Evolutionary conservation across 1,140 invertebrate species (phyloP), one percentile per base, ranked within the genome.

Genomic region (Rhagoletis zephyria): DNA sequence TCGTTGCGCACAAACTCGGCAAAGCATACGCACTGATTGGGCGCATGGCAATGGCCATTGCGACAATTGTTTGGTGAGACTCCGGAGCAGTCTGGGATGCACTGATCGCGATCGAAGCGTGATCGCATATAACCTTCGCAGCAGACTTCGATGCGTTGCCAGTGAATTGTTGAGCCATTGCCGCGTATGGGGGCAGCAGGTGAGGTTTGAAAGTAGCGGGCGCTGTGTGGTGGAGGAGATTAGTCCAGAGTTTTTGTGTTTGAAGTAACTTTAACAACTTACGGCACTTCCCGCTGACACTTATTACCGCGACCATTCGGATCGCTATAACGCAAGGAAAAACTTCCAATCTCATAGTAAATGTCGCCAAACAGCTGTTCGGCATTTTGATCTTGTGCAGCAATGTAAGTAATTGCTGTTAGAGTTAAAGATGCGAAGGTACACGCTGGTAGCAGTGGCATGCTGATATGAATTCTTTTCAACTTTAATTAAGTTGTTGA

Each of bases 81-180:
- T 16, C 85, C 65, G 0, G 85, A 81, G 90, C 95, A 95, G 6
- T 94, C 93, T 2, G 95, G 94, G 45, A 94, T 93, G 89, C 95
- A 95, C 14, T 93, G 90, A 2, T 89, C 90, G 87, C 89, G 93
- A 87, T 94, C 94, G 88, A 94, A 93, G 16, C 94, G 93, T 56
- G 94, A 93, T 6, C 94, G 93, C 87, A 93, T 92, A 90, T 95
- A 96, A 9, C 95, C 95, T 0, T 90, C 88, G 88, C 95, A 96
- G 89, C 95, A 96, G 0, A 93, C 90, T 51, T 94, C 93, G 63
- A 95, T 94, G 60, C 90, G 89, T 60, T 92, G 88, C 60, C 89
- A 91, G 42, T 88, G 90, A 9, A 92, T 90, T 9, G 87, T 91
- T 6, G 90, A 92, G 45, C 91, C 91, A 88, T 92, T 92, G 30